These are phyloP conservation scores for Bothrops jararaca DNA, from an alignment of 2,113 vertebrate genomes.

Conservation along the genomic window DNA sequence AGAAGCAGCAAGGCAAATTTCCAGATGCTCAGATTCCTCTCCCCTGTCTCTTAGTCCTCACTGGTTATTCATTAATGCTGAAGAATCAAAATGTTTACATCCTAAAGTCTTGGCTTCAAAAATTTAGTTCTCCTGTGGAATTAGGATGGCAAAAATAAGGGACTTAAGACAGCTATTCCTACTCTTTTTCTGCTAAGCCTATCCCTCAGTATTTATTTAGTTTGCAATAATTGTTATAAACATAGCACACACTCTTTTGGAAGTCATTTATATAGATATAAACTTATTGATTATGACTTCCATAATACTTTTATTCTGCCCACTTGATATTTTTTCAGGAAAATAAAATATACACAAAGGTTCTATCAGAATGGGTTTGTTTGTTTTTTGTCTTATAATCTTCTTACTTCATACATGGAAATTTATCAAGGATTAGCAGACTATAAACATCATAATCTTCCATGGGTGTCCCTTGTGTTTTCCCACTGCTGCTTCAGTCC, in stretches of 20 bases:
- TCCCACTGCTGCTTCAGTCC: neutral
- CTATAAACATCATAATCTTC: neutral
- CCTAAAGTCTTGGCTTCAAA: slow-evolving; percentile 14
- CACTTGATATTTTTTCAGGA: neutral
- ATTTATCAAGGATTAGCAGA: neutral
- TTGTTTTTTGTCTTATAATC: neutral
- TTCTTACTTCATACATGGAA: neutral
- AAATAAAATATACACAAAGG: neutral
- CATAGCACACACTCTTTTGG: neutral
- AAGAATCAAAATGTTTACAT: neutral
- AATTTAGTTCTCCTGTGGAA: neutral
- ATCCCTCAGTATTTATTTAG: neutral
- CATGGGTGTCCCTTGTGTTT: neutral
- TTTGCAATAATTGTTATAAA: slow-evolving; percentile 26
- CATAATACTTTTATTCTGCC: neutral
- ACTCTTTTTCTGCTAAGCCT: neutral
- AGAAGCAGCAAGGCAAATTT: slow-evolving; percentile 46
- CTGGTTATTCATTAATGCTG: slow-evolving; percentile 26
- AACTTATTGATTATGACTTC: neutral
- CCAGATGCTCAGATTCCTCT: slow-evolving; percentile 30
- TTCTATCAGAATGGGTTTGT: neutral
- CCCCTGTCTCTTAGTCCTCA: neutral
- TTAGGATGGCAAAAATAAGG: neutral
- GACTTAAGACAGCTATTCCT: neutral
- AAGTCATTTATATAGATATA: neutral